A percentile compares a stretch with the other conserved stretches of the same genome.
Evolutionary conservation across 2,888 invertebrate species (phyloP).

Genomic region (Hermodice carunculata): DNA sequence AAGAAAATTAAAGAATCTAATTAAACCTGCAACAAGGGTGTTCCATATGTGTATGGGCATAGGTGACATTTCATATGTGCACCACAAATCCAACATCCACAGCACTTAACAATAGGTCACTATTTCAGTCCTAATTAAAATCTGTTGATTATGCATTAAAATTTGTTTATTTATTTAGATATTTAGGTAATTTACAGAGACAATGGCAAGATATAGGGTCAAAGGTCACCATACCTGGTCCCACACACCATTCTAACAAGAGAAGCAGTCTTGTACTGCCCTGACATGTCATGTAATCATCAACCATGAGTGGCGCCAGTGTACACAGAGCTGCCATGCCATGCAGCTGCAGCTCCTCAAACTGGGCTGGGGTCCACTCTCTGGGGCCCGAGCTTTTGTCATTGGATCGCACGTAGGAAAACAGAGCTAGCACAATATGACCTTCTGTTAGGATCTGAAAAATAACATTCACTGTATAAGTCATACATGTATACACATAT

Average conservation of each 20-base stretch:
- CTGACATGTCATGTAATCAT: conserved; percentile 68
- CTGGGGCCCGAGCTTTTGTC: conserved; percentile 55
- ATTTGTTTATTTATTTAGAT: too few species aligned
- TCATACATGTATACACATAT: too few species aligned
- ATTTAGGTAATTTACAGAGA: too few species aligned
- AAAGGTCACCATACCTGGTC: conserved; percentile 60
- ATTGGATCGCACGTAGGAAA: conserved; percentile 65
- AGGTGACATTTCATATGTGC: too few species aligned
- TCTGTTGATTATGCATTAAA: too few species aligned
- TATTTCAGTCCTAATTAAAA: too few species aligned
- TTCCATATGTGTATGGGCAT: too few species aligned
- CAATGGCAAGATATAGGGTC: too few species aligned
- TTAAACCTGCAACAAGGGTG: too few species aligned
- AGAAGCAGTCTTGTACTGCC: conserved; percentile 66
- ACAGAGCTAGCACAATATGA: conserved; percentile 64
- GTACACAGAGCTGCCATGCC: conserved; percentile 66
- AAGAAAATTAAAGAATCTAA: too few species aligned
- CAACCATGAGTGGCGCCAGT: conserved; percentile 64
- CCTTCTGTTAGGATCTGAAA: conserved; percentile 65
- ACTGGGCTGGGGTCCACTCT: conserved; percentile 68
- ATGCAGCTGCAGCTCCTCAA: conserved; percentile 69
- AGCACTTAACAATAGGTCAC: too few species aligned
- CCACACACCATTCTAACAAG: conserved; percentile 68
- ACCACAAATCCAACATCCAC: too few species aligned
- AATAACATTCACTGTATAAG: not conserved